Evolutionary conservation across 2,113 vertebrate genomes (phyloP).

Genomic region (Hirundichthys speculiger): DNA sequence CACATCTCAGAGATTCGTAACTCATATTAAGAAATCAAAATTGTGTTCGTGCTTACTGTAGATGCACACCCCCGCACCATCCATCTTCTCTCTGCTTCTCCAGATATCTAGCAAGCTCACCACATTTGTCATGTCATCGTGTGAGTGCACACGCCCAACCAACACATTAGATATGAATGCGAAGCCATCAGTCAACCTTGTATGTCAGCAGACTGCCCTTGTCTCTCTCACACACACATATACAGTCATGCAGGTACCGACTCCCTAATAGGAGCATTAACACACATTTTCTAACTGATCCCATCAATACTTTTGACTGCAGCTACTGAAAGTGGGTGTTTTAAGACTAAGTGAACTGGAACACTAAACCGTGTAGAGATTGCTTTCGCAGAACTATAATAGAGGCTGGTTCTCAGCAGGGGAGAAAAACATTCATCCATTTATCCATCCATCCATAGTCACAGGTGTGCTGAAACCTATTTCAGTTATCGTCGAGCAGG

Average conservation of each 20-base stretch:
- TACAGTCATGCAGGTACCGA: not conserved
- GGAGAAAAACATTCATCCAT: too few relatives aligned
- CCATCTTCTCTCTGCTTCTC: slow-evolving; percentile 20
- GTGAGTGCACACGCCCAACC: slow-evolving; percentile 8
- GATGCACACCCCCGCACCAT: slow-evolving; percentile 18
- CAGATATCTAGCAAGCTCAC: slow-evolving; percentile 18
- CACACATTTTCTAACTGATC: slow-evolving; percentile 39
- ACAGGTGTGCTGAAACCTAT: too few relatives aligned
- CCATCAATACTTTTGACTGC: slow-evolving; percentile 37
- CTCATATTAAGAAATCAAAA: slow-evolving; percentile 44
- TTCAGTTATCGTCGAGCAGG: too few relatives aligned
- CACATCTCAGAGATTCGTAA: slow-evolving; percentile 24
- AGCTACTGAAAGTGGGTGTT: slow-evolving; percentile 53
- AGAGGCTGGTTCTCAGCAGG: not conserved
- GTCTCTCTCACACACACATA: slow-evolving; percentile 12
- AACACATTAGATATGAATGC: slow-evolving; percentile 46
- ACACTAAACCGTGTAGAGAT: slow-evolving; percentile 33
- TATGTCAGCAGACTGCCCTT: slow-evolving; percentile 33
- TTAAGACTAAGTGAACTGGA: slow-evolving; percentile 58
- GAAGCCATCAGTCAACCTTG: slow-evolving; percentile 56
- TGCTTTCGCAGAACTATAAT: slow-evolving; percentile 8
- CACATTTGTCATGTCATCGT: slow-evolving; percentile 43
- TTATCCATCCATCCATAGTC: too few relatives aligned
- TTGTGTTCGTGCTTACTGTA: not conserved
- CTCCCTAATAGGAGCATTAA: slow-evolving; percentile 18